Evolutionary conservation across 2,797 vertebrate species (phyloP).

Genomic region (Momotus momota): DNA sequence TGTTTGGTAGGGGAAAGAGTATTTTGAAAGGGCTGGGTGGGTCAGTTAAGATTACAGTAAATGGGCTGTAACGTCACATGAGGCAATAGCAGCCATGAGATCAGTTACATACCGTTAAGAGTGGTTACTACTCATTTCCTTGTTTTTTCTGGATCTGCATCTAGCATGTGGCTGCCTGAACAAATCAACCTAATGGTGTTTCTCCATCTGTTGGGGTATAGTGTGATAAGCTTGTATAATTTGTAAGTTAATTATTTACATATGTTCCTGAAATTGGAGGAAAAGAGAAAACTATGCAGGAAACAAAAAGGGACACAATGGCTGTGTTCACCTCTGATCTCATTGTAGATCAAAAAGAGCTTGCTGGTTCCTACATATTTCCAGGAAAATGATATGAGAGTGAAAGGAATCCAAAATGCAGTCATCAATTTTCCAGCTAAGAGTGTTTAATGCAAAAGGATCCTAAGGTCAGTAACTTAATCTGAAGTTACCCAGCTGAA

Average conservation of each 20-base stretch:
- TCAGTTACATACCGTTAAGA: neutral
- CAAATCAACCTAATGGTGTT: constrained; percentile 59
- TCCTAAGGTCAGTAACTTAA: fast-evolving
- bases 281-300: constrained; percentile 11
- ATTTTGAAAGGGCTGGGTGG: neutral
- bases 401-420: neutral
- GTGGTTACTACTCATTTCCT: constrained; percentile 36
- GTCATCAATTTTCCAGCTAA: neutral
- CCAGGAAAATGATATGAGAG: neutral
- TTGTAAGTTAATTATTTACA: constrained; percentile 73
- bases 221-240: constrained; percentile 59
- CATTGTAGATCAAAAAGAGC: neutral
- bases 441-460: neutral
- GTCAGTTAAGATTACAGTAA: constrained; percentile 8
- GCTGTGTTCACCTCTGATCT: neutral
- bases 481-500: neutral
- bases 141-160: neutral
- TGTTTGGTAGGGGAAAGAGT: neutral
- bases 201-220: constrained; percentile 60
- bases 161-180: constrained; percentile 56
- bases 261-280: constrained; percentile 54
- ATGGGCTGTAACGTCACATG: neutral
- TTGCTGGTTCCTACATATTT: neutral
- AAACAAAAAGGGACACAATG: neutral
- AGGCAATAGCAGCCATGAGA: neutral